Evolutionary conservation across 2,797 vertebrate genomes (phyloP), one percentile per base, ranked within the genome.

Genomic region (Pogonophryne albipinna): DNA sequence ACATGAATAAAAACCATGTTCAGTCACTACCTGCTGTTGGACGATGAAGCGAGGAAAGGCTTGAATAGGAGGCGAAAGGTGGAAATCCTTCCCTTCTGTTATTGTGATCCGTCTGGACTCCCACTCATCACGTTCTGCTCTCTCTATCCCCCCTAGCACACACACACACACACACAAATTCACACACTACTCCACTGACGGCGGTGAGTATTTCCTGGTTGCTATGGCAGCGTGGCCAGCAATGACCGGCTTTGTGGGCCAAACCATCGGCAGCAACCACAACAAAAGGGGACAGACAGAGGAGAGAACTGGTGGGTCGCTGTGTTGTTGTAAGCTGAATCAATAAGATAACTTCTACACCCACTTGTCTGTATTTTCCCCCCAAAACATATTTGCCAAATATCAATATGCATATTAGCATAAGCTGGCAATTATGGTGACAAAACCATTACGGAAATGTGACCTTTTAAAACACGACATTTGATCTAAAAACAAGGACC

Each of bases 171-270:
- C 71, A 68, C 68, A 68, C 79, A 79, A 76, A 78, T 57, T 63
- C 76, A 71, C 70, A 50, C 79, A 74, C 82, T 76, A 90, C 90
- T 89, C 80, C 76, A 88, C 86, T 70, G 87, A 88, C 75, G 79
- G 89, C 20, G 52, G 84, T 86, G 85, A 95, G 93, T 94, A 94
- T 95, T 95, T 96, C 93, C 94, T 94, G 93, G 95, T 96, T 95
- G 94, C 93, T 75, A 95, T 95, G 92, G 93, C 80, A 94, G 91
- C 93, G 20, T 82, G 82, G 83, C 86, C 90, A 95, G 94, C 91
- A 90, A 91, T 92, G 91, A 93, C 89, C 89, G 90, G 91, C 93
- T 94, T 91, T 93, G 92, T 89, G 87, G 91, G 88, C 76, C 89
- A 91, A 88, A 90, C 87, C 92, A 93, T 92, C 84, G 75, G 89